phyloP scores from a whole-genome alignment of 2,888 invertebrate genomes.

The Crematogaster levior region DNA sequence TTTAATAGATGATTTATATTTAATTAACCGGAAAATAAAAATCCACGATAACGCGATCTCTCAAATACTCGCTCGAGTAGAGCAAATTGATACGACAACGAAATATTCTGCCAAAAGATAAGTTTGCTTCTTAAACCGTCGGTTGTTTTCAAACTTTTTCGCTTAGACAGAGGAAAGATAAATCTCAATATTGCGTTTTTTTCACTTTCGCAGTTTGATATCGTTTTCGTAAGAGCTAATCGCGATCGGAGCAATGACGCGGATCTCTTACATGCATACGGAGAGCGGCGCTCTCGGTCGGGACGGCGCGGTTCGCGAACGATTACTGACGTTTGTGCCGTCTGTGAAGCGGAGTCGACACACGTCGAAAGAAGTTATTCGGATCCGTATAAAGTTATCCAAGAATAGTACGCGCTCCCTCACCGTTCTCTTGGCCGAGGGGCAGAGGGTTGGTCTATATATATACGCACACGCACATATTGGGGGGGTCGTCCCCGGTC shows the following conservation, averaged over 20 bases:
- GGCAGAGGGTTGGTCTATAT: slow-evolving; percentile 75
- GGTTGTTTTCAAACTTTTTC: too few relatives aligned
- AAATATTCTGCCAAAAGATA: neutral
- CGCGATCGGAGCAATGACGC: neutral
- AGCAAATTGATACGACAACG: neutral
- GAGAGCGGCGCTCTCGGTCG: slow-evolving; percentile 44
- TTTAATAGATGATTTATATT: neutral
- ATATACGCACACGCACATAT: slow-evolving; percentile 69
- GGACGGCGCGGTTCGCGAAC: slow-evolving; percentile 63
- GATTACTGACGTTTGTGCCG: slow-evolving; percentile 74
- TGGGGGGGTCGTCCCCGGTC: slow-evolving; percentile 44
- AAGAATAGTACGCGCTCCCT: slow-evolving; percentile 84
- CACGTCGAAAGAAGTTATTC: slow-evolving; percentile 51
- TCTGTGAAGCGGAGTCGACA: slow-evolving; percentile 52
- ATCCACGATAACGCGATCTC: neutral
- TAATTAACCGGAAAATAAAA: neutral
- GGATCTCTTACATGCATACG: slow-evolving; percentile 23
- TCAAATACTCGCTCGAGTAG: too few relatives aligned
- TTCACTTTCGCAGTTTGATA: neutral
- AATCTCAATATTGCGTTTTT: neutral
- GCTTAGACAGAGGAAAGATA: neutral
- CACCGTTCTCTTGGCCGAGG: slow-evolving; percentile 63
- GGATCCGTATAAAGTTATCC: slow-evolving; percentile 79
- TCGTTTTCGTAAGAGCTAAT: neutral
- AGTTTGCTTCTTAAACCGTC: too few relatives aligned